phyloP scores from a whole-genome alignment of 2,888 invertebrate species.

The Hoplodrina ambigua region DNA sequence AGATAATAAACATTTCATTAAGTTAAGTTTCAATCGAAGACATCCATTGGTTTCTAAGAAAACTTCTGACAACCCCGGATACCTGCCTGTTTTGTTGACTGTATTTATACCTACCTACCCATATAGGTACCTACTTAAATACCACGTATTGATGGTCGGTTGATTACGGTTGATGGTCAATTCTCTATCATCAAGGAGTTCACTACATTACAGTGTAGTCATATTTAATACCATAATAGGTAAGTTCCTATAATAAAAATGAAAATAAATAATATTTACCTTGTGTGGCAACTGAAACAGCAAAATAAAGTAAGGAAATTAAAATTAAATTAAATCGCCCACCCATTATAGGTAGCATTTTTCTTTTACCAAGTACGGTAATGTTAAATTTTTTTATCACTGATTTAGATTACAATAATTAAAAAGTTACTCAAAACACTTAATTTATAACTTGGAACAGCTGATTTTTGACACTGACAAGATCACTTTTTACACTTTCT shows the following conservation, averaged over 20 bases:
- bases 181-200: neutral
- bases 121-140: no score
- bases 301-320: slow-evolving; percentile 29
- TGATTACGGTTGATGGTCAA: neutral
- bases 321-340: slow-evolving; percentile 28
- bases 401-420: neutral
- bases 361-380: slow-evolving; percentile 9
- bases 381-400: slow-evolving; percentile 2
- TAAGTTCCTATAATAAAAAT: neutral
- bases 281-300: slow-evolving; percentile 41
- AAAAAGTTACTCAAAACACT: slow-evolving; percentile 1
- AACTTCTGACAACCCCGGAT: no score
- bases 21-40: no score
- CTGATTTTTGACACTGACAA: slow-evolving; percentile 56
- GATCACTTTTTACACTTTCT: neutral
- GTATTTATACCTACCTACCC: no score
- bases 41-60: no score
- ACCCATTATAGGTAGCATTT: slow-evolving; percentile 31
- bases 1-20: no score
- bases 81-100: no score
- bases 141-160: neutral
- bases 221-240: neutral
- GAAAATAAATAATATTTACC: slow-evolving; percentile 43
- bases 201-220: neutral
- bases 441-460: slow-evolving; percentile 49